Evolutionary conservation across 2,797 vertebrate genomes (phyloP).

Genomic region (Epinephelus malabaricus): DNA sequence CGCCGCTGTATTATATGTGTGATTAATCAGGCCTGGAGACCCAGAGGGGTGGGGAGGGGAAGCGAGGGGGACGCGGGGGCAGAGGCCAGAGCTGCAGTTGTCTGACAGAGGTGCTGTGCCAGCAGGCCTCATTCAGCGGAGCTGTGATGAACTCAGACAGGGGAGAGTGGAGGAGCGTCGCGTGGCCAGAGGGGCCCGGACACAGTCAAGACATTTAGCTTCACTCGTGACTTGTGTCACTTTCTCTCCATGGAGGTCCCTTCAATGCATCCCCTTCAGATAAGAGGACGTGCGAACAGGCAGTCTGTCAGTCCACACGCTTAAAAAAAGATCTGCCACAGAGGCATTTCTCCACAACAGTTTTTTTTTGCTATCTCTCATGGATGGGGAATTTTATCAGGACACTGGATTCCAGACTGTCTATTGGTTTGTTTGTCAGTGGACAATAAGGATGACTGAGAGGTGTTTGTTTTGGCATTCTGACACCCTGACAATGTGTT

Average conservation of each 20-base stretch:
- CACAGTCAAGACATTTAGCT: constrained; percentile 88
- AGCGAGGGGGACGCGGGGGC: constrained; percentile 53
- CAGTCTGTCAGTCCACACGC: constrained; percentile 78
- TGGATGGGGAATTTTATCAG: constrained; percentile 67
- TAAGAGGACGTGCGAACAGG: constrained; percentile 79
- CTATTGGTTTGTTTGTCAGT: constrained; percentile 62
- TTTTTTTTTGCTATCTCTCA: constrained; percentile 50
- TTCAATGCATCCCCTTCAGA: constrained; percentile 82
- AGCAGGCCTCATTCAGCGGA: constrained; percentile 85
- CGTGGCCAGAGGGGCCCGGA: constrained; percentile 81
- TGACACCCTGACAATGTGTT: constrained; percentile 76
- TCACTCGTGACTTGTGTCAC: constrained; percentile 87
- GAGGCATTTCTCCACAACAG: constrained; percentile 76
- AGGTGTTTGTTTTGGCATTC: constrained; percentile 71
- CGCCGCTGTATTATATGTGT: constrained; percentile 75
- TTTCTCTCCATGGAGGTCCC: constrained; percentile 83
- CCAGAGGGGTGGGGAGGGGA: constrained; percentile 37
- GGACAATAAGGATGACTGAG: constrained; percentile 71
- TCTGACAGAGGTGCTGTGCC: constrained; percentile 87
- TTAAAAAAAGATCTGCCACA: constrained; percentile 81
- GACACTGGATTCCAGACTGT: constrained; percentile 49
- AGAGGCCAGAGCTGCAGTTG: constrained; percentile 78
- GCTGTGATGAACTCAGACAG: constrained; percentile 84
- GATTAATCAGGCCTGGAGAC: constrained; percentile 83
- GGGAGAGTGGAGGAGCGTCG: constrained; percentile 77